Evolutionary conservation across 2,888 invertebrate species (phyloP).

Genomic region (Psylliodes chrysocephalus): DNA sequence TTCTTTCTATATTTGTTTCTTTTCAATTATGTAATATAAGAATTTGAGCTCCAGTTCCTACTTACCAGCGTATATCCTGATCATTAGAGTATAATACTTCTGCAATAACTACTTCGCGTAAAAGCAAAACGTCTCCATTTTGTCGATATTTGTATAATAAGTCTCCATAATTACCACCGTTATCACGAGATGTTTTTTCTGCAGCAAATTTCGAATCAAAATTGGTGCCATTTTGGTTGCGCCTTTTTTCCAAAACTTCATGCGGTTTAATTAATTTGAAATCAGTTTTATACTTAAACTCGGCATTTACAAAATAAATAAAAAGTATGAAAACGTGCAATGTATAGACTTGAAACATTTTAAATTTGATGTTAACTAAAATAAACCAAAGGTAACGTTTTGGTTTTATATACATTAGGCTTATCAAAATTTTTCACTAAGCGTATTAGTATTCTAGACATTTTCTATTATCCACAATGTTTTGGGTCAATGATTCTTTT

Average conservation of each 20-base stretch:
- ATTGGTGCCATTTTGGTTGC: conserved; percentile 4
- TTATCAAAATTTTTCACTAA: no score
- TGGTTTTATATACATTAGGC: no score
- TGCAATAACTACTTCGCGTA: conserved; percentile 47
- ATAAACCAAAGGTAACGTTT: no score
- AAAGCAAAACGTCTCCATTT: conserved; percentile 44
- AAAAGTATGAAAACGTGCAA: no score
- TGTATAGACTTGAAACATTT: not conserved
- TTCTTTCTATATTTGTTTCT: no score
- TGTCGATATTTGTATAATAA: conserved; percentile 46
- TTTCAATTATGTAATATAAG: no score
- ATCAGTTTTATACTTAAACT: not conserved
- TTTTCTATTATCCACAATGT: not conserved
- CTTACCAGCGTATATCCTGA: conserved; percentile 50
- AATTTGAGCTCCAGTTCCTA: no score
- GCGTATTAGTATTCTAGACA: not conserved
- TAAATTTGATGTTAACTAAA: not conserved
- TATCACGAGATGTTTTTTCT: conserved; percentile 37
- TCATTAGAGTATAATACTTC: conserved; percentile 44
- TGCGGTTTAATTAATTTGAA: not conserved
- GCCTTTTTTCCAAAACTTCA: not conserved
- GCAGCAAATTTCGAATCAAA: conserved; percentile 39
- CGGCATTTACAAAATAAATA: not conserved
- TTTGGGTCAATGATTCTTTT: not conserved
- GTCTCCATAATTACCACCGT: conserved; percentile 50